Conservation (phyloP, 1,140 invertebrate species). For the Brachionus rubens region DNA sequence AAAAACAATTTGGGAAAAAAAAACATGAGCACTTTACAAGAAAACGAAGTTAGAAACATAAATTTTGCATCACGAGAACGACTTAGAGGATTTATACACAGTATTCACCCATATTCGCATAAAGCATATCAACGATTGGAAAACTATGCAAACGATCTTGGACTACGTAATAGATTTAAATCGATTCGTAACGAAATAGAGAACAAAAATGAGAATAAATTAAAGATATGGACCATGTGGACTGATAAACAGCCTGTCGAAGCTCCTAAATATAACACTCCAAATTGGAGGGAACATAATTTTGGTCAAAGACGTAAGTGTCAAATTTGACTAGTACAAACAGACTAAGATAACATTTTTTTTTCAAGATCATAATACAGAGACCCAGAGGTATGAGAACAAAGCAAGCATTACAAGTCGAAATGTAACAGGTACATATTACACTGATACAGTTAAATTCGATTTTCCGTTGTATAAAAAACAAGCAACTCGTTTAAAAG, state of each 20-base stretch:
- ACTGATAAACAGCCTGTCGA: conserved; percentile 2
- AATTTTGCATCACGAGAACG: conserved; percentile 12
- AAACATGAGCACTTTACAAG: conserved; percentile 17
- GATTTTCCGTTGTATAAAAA: conserved; percentile 24
- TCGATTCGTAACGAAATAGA: background rate
- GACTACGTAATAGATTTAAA: background rate
- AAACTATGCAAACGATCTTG: conserved; percentile 25
- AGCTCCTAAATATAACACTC: conserved; percentile 22
- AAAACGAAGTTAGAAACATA: conserved; percentile 12
- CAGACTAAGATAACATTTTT: too few species aligned
- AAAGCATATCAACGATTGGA: conserved; percentile 8
- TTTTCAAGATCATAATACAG: conserved; percentile 17
- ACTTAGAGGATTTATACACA: conserved; percentile 16
- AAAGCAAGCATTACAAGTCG: conserved; percentile 13
- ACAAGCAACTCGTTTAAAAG: background rate
- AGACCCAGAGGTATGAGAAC: conserved; percentile 13
- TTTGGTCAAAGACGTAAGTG: conserved; percentile 22
- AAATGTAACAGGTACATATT: background rate
- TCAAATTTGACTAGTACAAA: background rate
- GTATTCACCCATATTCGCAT: conserved; percentile 11
- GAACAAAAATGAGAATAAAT: background rate
- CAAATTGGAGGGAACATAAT: conserved; percentile 31
- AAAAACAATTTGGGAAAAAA: conserved; percentile 29
- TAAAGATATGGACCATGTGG: background rate
- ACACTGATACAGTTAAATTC: conserved; percentile 31